Evolutionary conservation across 2,797 vertebrate species (phyloP).

Genomic region (Nyctalus aviator): DNA sequence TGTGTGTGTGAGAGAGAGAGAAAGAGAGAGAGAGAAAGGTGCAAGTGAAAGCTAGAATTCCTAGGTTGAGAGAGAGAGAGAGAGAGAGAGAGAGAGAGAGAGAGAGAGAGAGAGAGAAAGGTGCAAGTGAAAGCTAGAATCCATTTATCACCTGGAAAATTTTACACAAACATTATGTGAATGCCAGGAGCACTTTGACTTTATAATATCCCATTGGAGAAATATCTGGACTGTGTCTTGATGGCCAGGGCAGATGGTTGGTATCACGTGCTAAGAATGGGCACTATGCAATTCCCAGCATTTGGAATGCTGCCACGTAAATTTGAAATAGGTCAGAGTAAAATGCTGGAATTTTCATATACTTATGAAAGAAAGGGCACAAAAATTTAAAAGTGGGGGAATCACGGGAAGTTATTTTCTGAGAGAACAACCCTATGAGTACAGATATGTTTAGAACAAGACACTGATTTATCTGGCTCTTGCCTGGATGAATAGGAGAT

Average conservation of each 20-base stretch:
- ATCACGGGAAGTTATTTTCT: not conserved
- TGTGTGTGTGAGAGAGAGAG: too few species aligned
- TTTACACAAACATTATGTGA: constrained; percentile 48
- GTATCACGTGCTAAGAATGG: constrained; percentile 55
- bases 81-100: not conserved
- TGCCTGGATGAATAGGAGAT: not conserved
- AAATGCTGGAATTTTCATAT: constrained; percentile 41
- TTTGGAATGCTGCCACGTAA: constrained; percentile 25
- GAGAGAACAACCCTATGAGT: constrained; percentile 15
- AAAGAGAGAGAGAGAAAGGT: too few species aligned
- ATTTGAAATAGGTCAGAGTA: constrained; percentile 9
- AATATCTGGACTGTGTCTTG: not conserved
- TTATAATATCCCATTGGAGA: constrained; percentile 50
- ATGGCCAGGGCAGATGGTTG: constrained; percentile 23
- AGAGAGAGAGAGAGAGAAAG: not conserved
- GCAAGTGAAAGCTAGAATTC: too few species aligned
- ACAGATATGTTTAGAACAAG: constrained; percentile 3
- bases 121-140: not conserved
- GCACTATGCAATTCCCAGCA: not conserved
- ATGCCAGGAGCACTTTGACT: constrained; percentile 34
- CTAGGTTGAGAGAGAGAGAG: too few species aligned
- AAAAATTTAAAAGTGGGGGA: constrained; percentile 37
- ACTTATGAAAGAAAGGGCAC: not conserved
- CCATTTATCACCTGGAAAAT: constrained; percentile 55
- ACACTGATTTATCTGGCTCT: not conserved